Evolutionary conservation across 2,113 vertebrate genomes (phyloP).

Genomic region (Jaculus jaculus): DNA sequence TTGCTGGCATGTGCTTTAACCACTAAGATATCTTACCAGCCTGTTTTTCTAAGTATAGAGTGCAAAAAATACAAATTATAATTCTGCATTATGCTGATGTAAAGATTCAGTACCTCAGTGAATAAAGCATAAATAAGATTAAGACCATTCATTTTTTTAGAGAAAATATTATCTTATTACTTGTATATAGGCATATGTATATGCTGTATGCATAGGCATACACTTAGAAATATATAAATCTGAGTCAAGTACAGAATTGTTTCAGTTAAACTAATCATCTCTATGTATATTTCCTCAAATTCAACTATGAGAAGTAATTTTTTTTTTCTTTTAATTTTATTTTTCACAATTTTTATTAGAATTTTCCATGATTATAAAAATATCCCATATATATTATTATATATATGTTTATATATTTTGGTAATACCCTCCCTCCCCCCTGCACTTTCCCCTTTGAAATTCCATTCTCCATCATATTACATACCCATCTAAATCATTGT

Average conservation of each 20-base stretch:
- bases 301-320: conserved; percentile 15
- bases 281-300: neutral
- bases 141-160: conserved; percentile 36
- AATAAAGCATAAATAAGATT: conserved; percentile 40
- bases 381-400: too few relatives aligned
- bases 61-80: too few relatives aligned
- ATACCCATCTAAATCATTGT: too few relatives aligned
- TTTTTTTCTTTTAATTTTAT: conserved; percentile 18
- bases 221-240: neutral
- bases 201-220: fast-evolving
- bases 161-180: neutral
- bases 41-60: too few relatives aligned
- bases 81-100: conserved; percentile 40
- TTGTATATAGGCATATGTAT: neutral
- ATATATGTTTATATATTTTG: too few relatives aligned
- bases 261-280: conserved; percentile 3
- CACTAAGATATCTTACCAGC: neutral
- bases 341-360: too few relatives aligned
- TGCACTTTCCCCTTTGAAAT: too few relatives aligned
- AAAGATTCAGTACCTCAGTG: conserved; percentile 57
- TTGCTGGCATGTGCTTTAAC: neutral
- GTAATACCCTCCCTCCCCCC: too few relatives aligned
- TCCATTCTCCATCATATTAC: too few relatives aligned
- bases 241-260: neutral
- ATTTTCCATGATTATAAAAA: too few relatives aligned